A percentile compares a stretch with the other conserved stretches of the same genome.
phyloP scores from a whole-genome alignment of 2,888 invertebrate genomes.

The Epinotia nisella region DNA sequence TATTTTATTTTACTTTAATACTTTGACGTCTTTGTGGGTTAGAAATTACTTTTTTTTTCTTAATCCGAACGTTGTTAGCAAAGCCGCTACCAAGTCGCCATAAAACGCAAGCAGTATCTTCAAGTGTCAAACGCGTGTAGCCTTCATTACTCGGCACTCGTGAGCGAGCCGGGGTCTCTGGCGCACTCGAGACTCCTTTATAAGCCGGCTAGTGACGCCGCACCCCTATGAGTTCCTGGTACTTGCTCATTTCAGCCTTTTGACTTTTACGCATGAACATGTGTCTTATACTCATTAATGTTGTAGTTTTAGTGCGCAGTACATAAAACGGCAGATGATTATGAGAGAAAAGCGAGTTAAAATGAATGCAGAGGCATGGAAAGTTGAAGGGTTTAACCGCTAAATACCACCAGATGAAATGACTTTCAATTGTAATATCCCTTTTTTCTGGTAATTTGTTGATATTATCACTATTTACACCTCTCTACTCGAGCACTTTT shows the following conservation, averaged over 20 bases:
- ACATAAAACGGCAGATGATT: slow-evolving; percentile 14
- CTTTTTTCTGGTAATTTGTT: neutral
- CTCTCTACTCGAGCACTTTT: neutral
- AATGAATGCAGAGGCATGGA: slow-evolving; percentile 2
- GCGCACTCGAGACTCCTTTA: slow-evolving; percentile 63
- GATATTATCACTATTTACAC: slow-evolving; percentile 1
- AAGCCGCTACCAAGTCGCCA: slow-evolving; percentile 50
- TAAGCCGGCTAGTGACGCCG: slow-evolving; percentile 58
- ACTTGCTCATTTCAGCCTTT: slow-evolving; percentile 55
- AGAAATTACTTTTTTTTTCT: neutral
- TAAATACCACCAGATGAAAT: neutral
- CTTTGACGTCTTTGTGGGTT: neutral
- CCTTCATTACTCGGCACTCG: slow-evolving; percentile 55
- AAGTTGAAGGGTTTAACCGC: slow-evolving; percentile 2
- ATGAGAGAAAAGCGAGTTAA: slow-evolving; percentile 7
- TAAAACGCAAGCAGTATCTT: slow-evolving; percentile 47
- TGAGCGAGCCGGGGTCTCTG: slow-evolving; percentile 53
- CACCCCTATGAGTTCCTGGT: slow-evolving; percentile 55
- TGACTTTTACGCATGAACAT: slow-evolving; percentile 38
- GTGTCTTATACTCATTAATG: slow-evolving; percentile 20
- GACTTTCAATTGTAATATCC: neutral
- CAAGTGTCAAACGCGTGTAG: slow-evolving; percentile 54
- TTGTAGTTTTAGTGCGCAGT: slow-evolving; percentile 17
- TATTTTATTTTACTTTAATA: slow-evolving; percentile 18
- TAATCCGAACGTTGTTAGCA: slow-evolving; percentile 47